phyloP scores from a whole-genome alignment of 2,113 vertebrate genomes.

The Solea senegalensis region DNA sequence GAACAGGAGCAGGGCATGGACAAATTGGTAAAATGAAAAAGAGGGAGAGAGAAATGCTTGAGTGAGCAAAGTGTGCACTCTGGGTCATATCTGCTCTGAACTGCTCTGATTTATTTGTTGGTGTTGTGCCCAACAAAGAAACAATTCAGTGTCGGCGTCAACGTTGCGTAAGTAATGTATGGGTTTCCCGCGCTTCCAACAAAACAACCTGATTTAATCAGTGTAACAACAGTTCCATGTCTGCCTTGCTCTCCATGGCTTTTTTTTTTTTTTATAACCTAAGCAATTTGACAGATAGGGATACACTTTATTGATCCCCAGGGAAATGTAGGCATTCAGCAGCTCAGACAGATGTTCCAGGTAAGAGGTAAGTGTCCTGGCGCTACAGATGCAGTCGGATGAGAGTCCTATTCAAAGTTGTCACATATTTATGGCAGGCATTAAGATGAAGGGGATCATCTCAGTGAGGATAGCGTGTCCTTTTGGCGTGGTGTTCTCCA shows the following conservation, averaged over 20 bases:
- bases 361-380: neutral
- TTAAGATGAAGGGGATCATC: neutral
- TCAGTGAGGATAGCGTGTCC: neutral
- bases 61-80: constrained; percentile 15
- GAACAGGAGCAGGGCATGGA: neutral
- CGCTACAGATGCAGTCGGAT: constrained; percentile 1
- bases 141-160: constrained; percentile 18
- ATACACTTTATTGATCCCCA: neutral
- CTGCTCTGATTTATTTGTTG: constrained; percentile 13
- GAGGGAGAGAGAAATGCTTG: neutral
- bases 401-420: neutral
- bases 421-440: neutral
- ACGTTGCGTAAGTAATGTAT: no score
- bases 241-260: neutral
- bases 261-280: constrained; percentile 3
- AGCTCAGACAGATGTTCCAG: neutral
- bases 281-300: neutral
- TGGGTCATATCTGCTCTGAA: constrained; percentile 9
- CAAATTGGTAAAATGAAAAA: neutral
- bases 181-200: neutral
- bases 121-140: neutral
- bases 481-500: constrained; percentile 3
- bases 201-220: constrained; percentile 8
- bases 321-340: neutral
- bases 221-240: neutral